These are phyloP conservation scores for Olivierus martensii DNA, from an alignment of 1,140 invertebrate species.

Conservation along the genomic window DNA sequence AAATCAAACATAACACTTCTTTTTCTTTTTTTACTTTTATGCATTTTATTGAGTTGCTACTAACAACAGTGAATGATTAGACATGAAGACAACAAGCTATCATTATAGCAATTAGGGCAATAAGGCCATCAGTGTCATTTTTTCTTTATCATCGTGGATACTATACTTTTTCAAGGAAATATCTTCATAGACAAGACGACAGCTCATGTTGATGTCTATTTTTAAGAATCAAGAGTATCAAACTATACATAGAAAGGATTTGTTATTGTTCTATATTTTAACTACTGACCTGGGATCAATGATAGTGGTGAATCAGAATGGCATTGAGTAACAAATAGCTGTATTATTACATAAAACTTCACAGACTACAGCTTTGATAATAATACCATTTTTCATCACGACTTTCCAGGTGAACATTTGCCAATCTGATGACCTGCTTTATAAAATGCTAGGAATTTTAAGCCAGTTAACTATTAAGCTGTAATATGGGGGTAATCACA, in stretches of 20 bases:
- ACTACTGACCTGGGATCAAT: background rate
- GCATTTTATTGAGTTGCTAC: constrained; percentile 8
- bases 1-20: no score
- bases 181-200: background rate
- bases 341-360: no score
- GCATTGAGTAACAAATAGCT: no score
- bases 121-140: constrained; percentile 18
- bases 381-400: no score
- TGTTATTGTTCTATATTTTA: background rate
- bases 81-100: constrained; percentile 26
- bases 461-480: no score
- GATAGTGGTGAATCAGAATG: no score
- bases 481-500: no score
- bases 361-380: no score
- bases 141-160: constrained; percentile 11
- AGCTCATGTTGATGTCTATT: constrained; percentile 10
- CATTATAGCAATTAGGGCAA: constrained; percentile 17
- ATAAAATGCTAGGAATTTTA: no score
- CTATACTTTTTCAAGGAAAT: constrained; percentile 3
- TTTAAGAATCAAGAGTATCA: constrained; percentile 1
- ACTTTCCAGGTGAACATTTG: no score
- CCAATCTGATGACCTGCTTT: no score
- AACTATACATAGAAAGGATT: background rate
- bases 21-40: background rate
- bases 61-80: constrained; percentile 23